A percentile compares a stretch with the other conserved stretches of the same genome.
phyloP scores from a whole-genome alignment of 2,888 invertebrate species.

The Chromoteleia sp. region DNA sequence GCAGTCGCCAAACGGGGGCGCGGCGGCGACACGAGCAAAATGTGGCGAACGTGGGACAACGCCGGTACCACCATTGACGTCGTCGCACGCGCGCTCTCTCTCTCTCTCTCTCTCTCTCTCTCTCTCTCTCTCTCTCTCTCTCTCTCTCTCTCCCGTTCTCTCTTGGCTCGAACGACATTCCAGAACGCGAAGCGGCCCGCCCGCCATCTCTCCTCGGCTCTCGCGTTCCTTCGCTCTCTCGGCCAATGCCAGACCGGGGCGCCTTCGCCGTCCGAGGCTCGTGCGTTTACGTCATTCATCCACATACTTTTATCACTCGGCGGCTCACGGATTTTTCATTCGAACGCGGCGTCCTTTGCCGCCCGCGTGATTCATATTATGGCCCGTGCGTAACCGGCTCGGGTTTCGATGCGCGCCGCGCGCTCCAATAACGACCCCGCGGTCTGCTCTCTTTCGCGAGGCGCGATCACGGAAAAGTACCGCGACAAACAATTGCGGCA shows the following conservation, averaged over 20 bases:
- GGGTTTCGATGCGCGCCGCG: neutral
- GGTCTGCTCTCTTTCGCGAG: too few relatives aligned
- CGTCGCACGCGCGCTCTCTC: constrained; percentile 46
- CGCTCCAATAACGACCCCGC: too few relatives aligned
- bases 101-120: constrained; percentile 72
- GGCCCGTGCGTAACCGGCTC: neutral
- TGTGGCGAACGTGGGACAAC: constrained; percentile 38
- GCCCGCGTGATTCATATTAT: constrained; percentile 27
- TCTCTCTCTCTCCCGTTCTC: constrained; percentile 72
- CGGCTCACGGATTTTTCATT: constrained; percentile 33
- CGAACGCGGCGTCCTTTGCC: constrained; percentile 18
- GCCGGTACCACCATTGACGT: constrained; percentile 56
- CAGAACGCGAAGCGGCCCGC: constrained; percentile 74
- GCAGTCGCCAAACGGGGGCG: constrained; percentile 68
- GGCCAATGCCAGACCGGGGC: constrained; percentile 48
- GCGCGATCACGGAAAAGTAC: constrained; percentile 24
- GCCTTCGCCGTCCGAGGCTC: constrained; percentile 39
- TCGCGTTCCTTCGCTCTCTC: constrained; percentile 52
- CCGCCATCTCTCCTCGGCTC: constrained; percentile 26
- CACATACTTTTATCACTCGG: constrained; percentile 45
- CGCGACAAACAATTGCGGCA: constrained; percentile 9
- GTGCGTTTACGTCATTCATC: constrained; percentile 49
- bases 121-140: constrained; percentile 72
- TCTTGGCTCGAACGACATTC: constrained; percentile 74
- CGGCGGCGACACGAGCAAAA: constrained; percentile 46